phyloP scores from a whole-genome alignment of 1,140 invertebrate species.

The Macrobrachium rosenbergii region DNA sequence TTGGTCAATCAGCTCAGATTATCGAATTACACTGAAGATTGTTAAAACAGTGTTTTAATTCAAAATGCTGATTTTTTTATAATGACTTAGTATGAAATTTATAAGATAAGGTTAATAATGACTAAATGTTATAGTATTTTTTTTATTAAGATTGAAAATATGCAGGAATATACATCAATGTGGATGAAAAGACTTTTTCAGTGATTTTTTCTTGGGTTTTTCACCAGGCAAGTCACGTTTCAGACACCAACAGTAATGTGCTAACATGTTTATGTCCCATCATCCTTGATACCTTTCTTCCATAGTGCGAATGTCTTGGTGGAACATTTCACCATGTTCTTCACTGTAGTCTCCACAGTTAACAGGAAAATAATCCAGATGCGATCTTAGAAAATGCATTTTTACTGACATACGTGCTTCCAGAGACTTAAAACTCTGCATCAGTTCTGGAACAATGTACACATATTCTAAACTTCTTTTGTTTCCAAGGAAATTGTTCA shows the following conservation, averaged over 20 bases:
- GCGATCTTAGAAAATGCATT: slow-evolving; percentile 37
- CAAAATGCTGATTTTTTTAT: no score
- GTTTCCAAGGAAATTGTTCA: slow-evolving; percentile 5
- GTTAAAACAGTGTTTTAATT: no score
- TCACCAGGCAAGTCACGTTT: background rate
- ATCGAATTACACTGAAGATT: no score
- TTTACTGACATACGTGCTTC: slow-evolving; percentile 31
- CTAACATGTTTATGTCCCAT: background rate
- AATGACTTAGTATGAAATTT: no score
- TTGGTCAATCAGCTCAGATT: no score
- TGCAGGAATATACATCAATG: no score
- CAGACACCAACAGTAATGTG: slow-evolving; percentile 12
- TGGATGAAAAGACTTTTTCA: background rate
- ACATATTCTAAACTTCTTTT: slow-evolving; percentile 25
- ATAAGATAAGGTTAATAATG: no score
- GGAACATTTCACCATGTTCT: background rate
- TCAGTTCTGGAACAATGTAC: slow-evolving; percentile 14
- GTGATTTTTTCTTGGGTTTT: background rate
- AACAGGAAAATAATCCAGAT: slow-evolving; percentile 20
- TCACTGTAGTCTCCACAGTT: background rate
- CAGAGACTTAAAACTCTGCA: slow-evolving; percentile 15
- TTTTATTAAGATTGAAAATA: no score
- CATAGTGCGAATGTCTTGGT: slow-evolving; percentile 19
- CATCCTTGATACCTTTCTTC: slow-evolving; percentile 8
- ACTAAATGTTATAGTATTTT: no score